phyloP scores from a whole-genome alignment of 2,888 invertebrate genomes.

The Suillia variegata region DNA sequence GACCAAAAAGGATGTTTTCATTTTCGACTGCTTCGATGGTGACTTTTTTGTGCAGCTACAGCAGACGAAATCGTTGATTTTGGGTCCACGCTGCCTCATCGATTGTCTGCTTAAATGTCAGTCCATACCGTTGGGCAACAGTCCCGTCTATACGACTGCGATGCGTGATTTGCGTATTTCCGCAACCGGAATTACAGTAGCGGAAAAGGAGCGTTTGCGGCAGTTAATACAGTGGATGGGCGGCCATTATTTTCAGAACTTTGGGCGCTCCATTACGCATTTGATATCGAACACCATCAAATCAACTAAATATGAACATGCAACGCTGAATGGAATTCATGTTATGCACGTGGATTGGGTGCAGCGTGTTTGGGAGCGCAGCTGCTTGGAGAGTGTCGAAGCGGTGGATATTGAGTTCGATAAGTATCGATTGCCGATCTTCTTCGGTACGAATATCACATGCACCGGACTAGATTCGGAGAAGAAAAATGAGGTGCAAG shows the following conservation, averaged over 20 bases:
- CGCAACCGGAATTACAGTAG: conserved; percentile 67
- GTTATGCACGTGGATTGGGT: conserved; percentile 83
- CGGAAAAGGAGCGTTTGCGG: conserved; percentile 66
- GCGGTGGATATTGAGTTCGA: conserved; percentile 71
- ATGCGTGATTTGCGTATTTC: conserved; percentile 77
- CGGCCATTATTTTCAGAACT: conserved; percentile 69
- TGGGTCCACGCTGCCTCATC: conserved; percentile 82
- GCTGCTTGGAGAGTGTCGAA: conserved; percentile 67
- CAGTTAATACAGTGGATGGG: conserved; percentile 77
- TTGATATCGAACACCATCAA: conserved; percentile 78
- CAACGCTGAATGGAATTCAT: conserved; percentile 63
- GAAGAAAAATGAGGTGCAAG: conserved; percentile 52
- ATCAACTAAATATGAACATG: conserved; percentile 76
- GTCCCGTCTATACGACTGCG: conserved; percentile 80
- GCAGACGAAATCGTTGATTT: conserved; percentile 72
- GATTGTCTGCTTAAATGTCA: conserved; percentile 74
- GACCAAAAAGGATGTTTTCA: conserved; percentile 74
- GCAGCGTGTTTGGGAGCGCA: conserved; percentile 77
- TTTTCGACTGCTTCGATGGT: conserved; percentile 80
- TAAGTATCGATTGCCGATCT: conserved; percentile 70
- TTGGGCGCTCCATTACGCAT: conserved; percentile 77
- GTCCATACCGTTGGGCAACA: conserved; percentile 75
- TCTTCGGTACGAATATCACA: conserved; percentile 78
- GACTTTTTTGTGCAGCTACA: conserved; percentile 70
- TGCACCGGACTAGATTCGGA: conserved; percentile 69